These are phyloP conservation scores for Varanus komodoensis DNA, from an alignment of 2,113 vertebrate genomes.

Conservation along the genomic window DNA sequence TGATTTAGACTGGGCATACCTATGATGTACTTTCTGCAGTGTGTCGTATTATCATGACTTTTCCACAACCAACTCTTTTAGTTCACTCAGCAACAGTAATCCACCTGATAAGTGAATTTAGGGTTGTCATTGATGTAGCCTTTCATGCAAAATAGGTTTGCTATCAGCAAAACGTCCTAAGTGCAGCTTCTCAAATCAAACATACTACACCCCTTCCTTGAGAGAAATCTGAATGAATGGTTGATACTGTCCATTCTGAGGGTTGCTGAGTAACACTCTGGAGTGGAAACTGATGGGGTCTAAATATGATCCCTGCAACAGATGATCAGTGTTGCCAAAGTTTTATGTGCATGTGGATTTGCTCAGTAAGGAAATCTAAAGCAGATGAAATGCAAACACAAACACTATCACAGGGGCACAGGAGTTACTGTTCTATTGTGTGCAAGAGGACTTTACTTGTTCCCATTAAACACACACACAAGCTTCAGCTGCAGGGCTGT, in stretches of 20 bases:
- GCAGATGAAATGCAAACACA: too few species aligned
- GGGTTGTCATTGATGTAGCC: not conserved
- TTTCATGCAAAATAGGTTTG: not conserved
- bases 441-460: not conserved
- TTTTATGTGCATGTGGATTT: not conserved
- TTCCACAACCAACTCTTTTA: not conserved
- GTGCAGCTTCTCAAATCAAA: not conserved
- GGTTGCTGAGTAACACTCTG: not conserved
- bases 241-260: not conserved
- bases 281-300: not conserved
- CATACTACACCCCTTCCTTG: not conserved
- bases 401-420: too few species aligned
- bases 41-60: not conserved
- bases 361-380: not conserved
- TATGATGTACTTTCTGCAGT: not conserved
- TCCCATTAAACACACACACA: not conserved
- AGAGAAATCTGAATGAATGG: not conserved
- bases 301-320: not conserved
- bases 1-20: too few species aligned
- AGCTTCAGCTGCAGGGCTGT: not conserved
- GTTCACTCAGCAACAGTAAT: not conserved
- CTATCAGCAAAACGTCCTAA: not conserved
- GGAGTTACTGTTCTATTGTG: not conserved
- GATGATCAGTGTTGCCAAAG: not conserved
- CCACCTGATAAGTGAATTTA: not conserved